Conservation (phyloP, 2,797 vertebrate species). For the Knipowitschia caucasica region DNA sequence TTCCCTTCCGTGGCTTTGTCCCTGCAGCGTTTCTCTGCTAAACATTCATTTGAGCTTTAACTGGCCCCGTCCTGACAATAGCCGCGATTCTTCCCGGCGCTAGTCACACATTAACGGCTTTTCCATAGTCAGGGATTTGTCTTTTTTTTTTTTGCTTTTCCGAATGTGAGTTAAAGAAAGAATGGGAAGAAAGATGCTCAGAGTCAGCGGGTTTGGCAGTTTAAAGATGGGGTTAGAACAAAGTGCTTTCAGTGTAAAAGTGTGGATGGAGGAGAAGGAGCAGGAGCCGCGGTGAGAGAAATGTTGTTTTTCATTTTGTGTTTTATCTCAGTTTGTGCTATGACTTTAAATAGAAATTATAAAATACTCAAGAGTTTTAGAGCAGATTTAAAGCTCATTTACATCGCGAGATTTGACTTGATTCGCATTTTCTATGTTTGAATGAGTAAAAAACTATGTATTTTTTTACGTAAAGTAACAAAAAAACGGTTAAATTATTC, state of each 20-base stretch:
- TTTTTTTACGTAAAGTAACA: no score
- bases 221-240: neutral
- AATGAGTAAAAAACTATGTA: no score
- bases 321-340: no score
- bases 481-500: no score
- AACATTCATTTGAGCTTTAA: constrained; percentile 37
- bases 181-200: neutral
- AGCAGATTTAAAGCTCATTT: no score
- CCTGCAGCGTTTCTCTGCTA: constrained; percentile 7
- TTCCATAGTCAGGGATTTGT: neutral
- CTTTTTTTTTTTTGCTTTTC: no score
- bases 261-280: constrained; percentile 34
- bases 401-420: no score
- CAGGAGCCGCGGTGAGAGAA: no score
- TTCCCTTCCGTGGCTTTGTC: constrained; percentile 7
- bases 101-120: constrained; percentile 26
- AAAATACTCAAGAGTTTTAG: no score
- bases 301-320: no score
- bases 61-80: constrained; percentile 18
- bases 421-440: no score
- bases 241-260: neutral
- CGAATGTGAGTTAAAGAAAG: neutral
- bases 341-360: no score
- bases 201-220: neutral
- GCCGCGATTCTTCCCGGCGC: neutral